phyloP scores from a whole-genome alignment of 2,113 vertebrate genomes.

The Varanus salvator region DNA sequence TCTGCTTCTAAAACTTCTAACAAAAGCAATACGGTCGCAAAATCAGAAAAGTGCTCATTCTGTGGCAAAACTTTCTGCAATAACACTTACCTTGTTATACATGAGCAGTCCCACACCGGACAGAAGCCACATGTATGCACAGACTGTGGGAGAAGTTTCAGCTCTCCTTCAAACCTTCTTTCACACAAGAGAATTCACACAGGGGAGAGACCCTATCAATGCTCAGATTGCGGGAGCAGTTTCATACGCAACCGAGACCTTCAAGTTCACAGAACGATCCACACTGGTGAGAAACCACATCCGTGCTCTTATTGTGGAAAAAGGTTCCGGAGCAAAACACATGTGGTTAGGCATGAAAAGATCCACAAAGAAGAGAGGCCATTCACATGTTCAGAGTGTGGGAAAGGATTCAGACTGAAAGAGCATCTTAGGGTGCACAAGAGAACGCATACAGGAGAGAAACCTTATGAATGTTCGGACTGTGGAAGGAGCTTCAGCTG shows the following conservation, averaged over 20 bases:
- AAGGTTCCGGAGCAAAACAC: background rate
- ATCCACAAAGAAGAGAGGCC: background rate
- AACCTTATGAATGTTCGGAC: background rate
- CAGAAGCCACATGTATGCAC: background rate
- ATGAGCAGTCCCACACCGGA: slow-evolving; percentile 3
- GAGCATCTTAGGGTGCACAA: background rate
- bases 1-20: background rate
- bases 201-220: background rate
- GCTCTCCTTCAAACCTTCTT: background rate
- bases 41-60: slow-evolving; percentile 14
- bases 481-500: background rate
- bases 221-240: background rate
- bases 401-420: background rate
- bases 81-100: slow-evolving; percentile 15
- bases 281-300: background rate
- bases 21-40: background rate
- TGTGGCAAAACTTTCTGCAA: slow-evolving; percentile 15
- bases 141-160: background rate
- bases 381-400: background rate
- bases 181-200: slow-evolving; percentile 1
- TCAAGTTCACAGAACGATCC: background rate
- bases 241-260: background rate
- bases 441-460: slow-evolving; percentile 1
- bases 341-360: background rate
- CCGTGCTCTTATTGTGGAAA: background rate